Percentiles rank a stretch among this genome's conserved stretches.
phyloP scores from a whole-genome alignment of 2,797 vertebrate genomes.

The Urocyon cinereoargenteus region DNA sequence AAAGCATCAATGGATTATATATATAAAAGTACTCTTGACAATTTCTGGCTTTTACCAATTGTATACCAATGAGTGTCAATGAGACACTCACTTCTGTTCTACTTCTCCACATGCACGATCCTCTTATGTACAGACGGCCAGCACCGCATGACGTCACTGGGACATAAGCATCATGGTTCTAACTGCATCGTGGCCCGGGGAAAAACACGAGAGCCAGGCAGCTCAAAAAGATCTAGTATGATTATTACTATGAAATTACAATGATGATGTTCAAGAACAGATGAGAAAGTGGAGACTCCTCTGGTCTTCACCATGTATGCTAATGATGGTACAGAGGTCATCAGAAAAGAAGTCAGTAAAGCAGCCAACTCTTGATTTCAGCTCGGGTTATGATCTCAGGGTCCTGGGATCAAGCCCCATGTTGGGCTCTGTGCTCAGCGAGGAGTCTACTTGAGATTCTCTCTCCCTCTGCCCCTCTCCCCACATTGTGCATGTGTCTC shows the following conservation, averaged over 20 bases:
- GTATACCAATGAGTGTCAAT: fast-evolving
- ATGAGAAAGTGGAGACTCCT: fast-evolving
- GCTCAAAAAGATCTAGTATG: fast-evolving
- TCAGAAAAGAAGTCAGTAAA: not conserved
- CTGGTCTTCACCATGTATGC: not conserved
- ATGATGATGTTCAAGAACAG: fast-evolving
- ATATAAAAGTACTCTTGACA: not conserved
- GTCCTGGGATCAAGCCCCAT: not conserved
- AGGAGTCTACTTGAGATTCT: not conserved
- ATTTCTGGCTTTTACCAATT: no score
- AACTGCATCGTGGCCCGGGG: fast-evolving
- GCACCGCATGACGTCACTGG: fast-evolving
- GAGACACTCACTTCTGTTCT: fast-evolving
- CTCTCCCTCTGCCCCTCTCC: not conserved
- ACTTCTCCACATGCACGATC: fast-evolving
- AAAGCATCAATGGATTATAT: not conserved
- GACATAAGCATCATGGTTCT: fast-evolving
- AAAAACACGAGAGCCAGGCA: no score
- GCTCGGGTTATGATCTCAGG: not conserved
- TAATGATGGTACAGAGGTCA: fast-evolving
- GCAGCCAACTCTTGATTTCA: not conserved
- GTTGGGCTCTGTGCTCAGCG: not conserved
- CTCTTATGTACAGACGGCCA: fast-evolving
- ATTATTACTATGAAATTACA: fast-evolving
- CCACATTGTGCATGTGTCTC: not conserved